Evolutionary conservation across 2,113 vertebrate genomes (phyloP).

Genomic region (Scomber scombrus): DNA sequence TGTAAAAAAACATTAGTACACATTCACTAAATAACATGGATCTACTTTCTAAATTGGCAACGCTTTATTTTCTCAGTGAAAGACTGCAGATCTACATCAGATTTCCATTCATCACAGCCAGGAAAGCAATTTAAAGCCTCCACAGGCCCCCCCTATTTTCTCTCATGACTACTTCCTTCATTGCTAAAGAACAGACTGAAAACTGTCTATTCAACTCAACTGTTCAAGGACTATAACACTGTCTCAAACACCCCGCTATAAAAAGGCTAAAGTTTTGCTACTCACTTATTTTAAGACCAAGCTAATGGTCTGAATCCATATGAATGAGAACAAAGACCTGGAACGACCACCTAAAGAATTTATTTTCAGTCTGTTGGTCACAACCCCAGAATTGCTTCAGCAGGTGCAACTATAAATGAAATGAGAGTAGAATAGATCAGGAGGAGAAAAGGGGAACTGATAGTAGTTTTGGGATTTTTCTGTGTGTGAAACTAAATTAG

Average conservation of each 20-base stretch:
- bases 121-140: neutral
- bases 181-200: constrained; percentile 1
- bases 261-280: constrained; percentile 39
- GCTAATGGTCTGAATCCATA: constrained; percentile 25
- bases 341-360: constrained; percentile 23
- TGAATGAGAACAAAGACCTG: constrained; percentile 46
- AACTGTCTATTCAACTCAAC: constrained; percentile 21
- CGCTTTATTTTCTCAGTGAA: constrained; percentile 2
- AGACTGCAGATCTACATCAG: constrained; percentile 3
- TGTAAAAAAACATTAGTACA: constrained; percentile 22
- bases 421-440: neutral
- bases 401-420: constrained; percentile 21
- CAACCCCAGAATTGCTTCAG: neutral
- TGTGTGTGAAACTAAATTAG: too few relatives aligned
- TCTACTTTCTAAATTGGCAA: neutral
- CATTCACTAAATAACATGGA: constrained; percentile 7
- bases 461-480: neutral
- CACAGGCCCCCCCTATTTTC: neutral
- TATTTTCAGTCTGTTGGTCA: constrained; percentile 23
- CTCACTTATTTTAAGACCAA: constrained; percentile 22
- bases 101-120: constrained; percentile 36
- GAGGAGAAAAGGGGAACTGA: neutral
- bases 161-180: neutral
- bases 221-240: constrained; percentile 9
- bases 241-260: constrained; percentile 14